Conservation (phyloP, 2,888 invertebrate genomes). For the Diploptera punctata region DNA sequence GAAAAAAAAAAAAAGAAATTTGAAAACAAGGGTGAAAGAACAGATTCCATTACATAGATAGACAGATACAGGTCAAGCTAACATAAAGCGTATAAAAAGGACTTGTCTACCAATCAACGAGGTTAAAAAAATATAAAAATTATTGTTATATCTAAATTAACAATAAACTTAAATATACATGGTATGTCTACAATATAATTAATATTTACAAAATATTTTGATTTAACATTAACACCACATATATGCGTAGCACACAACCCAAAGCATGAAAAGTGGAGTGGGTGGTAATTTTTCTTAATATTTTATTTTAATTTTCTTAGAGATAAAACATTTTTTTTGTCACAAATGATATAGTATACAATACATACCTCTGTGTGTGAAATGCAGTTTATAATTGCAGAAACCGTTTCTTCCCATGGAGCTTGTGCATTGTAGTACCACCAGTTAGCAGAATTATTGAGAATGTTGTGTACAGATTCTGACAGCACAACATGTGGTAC, state of each 20-base stretch:
- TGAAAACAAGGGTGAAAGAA: no score
- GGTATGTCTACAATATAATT: no score
- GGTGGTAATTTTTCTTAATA: neutral
- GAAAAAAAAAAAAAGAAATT: no score
- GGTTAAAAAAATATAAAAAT: no score
- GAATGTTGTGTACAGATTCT: constrained; percentile 53
- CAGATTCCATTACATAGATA: no score
- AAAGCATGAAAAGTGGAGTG: no score
- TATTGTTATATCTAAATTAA: no score
- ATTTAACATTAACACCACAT: neutral
- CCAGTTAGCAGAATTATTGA: constrained; percentile 50
- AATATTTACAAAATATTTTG: no score
- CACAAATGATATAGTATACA: neutral
- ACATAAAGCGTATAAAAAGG: no score
- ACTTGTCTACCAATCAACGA: no score
- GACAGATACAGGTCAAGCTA: no score
- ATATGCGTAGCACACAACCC: neutral
- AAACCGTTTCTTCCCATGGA: constrained; percentile 52
- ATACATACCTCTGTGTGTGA: constrained; percentile 36
- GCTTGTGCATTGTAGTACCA: constrained; percentile 52
- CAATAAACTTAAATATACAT: no score
- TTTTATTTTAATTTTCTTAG: neutral
- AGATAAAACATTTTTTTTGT: neutral
- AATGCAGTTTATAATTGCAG: constrained; percentile 50
- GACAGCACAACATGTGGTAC: constrained; percentile 55